Evolutionary conservation across 2,888 invertebrate genomes (phyloP), one percentile per base, ranked within the genome.

Genomic region (Acanthosoma haemorrhoidale): DNA sequence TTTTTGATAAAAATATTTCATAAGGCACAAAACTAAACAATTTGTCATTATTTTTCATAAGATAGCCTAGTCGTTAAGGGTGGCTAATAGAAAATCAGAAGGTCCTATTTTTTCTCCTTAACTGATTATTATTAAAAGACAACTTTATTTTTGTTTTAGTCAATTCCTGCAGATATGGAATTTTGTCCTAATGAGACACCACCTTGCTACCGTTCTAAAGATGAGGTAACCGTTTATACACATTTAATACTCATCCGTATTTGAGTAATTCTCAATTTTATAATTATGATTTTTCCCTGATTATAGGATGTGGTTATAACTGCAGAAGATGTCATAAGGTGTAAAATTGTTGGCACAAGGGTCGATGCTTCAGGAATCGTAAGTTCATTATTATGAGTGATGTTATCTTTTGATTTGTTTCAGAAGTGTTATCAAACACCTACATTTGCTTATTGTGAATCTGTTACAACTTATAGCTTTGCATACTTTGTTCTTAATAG

Each of bases 301-400:
- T 63, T 61, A 1, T 41, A 86, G 85, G 96, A 96, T 81, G 91
- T 95, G 71, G 94, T 96, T 4, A 98, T 98, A 77, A 94, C 95
- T 78, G 93, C 94, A 72, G 97, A 97, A 81, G 96, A 97, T 81
- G 96, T 96, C 80, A 97, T 98, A 77, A 85, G 99, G 80, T 83
- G 99, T 71, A 99, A 98, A 84, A 96, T 99, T 78, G 98, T 99
- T 32, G 99, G 99, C 69, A 98, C 97, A 1, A 86, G 99, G 79
- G 97, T 99, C 0, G 99, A 99, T 82, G 98, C 99, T 4, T 93
- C 93, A 69, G 99, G 99, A 80, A 99, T 99, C 82, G 95, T 96
- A 84, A 90, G 92, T 87, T 72, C 74, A 71, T 69, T 29, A 59
- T 60, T 11, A 13, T n/a, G 8, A 41, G 5, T 39, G 13, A n/a